Conservation (phyloP, 2,888 invertebrate genomes). For the Micoletzkya japonica region DNA sequence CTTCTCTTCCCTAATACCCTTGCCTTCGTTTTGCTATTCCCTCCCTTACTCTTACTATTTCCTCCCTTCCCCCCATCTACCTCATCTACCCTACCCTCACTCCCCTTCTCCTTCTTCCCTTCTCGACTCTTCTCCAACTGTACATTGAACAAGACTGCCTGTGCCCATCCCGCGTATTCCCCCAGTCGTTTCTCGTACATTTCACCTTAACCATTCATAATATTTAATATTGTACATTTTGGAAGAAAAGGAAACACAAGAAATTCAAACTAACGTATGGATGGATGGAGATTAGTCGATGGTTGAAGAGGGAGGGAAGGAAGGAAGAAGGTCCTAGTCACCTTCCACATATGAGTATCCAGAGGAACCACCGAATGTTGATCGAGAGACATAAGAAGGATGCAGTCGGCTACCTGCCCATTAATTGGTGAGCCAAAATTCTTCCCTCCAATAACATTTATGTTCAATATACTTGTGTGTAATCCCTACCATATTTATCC, state of each 20-base stretch:
- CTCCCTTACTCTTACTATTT: background rate
- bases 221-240: no score
- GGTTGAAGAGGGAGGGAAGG: conserved; percentile 11
- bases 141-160: conserved; percentile 27
- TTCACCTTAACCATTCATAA: background rate
- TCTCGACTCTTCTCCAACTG: conserved; percentile 8
- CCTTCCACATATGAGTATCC: conserved; percentile 64
- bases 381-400: conserved; percentile 91
- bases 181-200: conserved; percentile 1
- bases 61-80: background rate
- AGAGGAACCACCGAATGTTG: conserved; percentile 87
- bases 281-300: no score
- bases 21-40: background rate
- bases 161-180: conserved; percentile 20
- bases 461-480: background rate
- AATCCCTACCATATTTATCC: background rate
- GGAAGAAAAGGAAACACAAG: no score
- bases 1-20: no score
- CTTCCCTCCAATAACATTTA: conserved; percentile 2
- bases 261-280: no score
- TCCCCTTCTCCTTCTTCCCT: background rate
- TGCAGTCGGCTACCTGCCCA: conserved; percentile 89
- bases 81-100: background rate
- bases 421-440: conserved; percentile 3
- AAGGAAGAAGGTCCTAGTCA: conserved; percentile 10